phyloP scores from a whole-genome alignment of 2,797 vertebrate genomes.

The Kryptolebias ocellatus region DNA sequence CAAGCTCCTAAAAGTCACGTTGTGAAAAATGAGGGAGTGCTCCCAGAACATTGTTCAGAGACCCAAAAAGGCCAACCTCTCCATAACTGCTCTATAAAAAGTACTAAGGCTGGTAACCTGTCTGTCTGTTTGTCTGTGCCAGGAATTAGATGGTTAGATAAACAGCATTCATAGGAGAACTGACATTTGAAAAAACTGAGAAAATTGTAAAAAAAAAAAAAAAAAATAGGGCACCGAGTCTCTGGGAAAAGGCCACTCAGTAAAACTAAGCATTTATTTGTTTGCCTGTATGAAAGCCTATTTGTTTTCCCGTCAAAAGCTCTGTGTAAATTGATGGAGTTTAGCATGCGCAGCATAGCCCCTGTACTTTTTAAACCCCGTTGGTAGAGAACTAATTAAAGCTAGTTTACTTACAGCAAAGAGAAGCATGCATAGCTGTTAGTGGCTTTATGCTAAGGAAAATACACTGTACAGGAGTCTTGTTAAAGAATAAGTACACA shows the following conservation, averaged over 20 bases:
- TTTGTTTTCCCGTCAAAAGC: constrained; percentile 48
- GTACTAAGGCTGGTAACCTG: constrained; percentile 46
- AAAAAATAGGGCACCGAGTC: constrained; percentile 46
- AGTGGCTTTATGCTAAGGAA: no score
- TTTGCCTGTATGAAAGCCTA: constrained; percentile 41
- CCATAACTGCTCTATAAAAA: constrained; percentile 75
- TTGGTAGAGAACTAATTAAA: constrained; percentile 36
- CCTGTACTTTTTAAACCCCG: constrained; percentile 27
- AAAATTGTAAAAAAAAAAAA: constrained; percentile 60
- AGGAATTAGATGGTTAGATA: constrained; percentile 75
- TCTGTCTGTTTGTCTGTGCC: constrained; percentile 49
- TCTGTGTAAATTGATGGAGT: constrained; percentile 28
- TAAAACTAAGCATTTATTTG: constrained; percentile 74
- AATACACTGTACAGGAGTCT: no score
- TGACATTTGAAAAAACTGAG: constrained; percentile 76
- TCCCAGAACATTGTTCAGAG: constrained; percentile 75
- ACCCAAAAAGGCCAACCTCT: constrained; percentile 73
- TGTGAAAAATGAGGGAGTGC: constrained; percentile 74
- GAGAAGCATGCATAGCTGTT: constrained; percentile 5
- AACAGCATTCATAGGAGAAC: constrained; percentile 65
- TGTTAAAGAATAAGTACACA: no score
- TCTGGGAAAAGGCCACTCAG: constrained; percentile 73
- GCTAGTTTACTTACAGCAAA: constrained; percentile 16
- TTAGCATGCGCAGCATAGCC: constrained; percentile 27
- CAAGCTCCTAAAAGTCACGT: constrained; percentile 80